Percentiles rank a stretch among this genome's conserved stretches.
Conservation (phyloP, 2,888 invertebrate species). For the Sturmia bella region DNA sequence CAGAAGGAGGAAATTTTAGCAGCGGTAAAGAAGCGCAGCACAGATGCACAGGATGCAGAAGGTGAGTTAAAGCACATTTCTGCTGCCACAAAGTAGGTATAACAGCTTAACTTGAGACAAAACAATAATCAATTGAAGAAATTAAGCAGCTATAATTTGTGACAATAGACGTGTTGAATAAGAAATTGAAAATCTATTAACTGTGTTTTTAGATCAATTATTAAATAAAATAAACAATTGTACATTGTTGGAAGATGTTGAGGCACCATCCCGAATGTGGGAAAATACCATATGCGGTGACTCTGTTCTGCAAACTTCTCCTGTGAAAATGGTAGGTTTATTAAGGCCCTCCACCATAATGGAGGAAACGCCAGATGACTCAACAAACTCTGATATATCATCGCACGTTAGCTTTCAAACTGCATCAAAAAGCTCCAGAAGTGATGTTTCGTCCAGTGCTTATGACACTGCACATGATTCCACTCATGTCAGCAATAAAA, state of each 20-base stretch:
- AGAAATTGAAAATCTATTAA: background rate
- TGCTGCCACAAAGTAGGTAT: too few species aligned
- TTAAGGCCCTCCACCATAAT: slow-evolving; percentile 81
- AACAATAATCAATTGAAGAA: too few species aligned
- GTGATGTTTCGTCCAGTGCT: slow-evolving; percentile 73
- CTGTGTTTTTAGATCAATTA: slow-evolving; percentile 40
- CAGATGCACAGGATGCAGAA: background rate
- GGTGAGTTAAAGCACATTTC: slow-evolving; percentile 12
- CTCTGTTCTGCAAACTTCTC: slow-evolving; percentile 75
- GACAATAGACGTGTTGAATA: background rate
- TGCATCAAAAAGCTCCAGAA: slow-evolving; percentile 70
- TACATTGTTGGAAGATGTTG: slow-evolving; percentile 79
- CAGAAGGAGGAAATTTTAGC: slow-evolving; percentile 73
- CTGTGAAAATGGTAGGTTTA: slow-evolving; percentile 80
- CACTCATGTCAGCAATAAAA: slow-evolving; percentile 62
- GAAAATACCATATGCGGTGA: slow-evolving; percentile 75
- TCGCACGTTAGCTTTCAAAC: slow-evolving; percentile 75
- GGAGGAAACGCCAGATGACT: slow-evolving; percentile 76
- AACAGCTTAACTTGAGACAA: too few species aligned
- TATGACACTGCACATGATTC: slow-evolving; percentile 79
- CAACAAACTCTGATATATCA: slow-evolving; percentile 70
- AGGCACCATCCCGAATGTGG: slow-evolving; percentile 80
- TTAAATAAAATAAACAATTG: slow-evolving; percentile 52
- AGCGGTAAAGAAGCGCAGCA: slow-evolving; percentile 67
- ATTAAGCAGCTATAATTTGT: too few species aligned